Evolutionary conservation across 2,797 vertebrate species (phyloP), one percentile per base, ranked within the genome.

Genomic region (Parotocinclus haroldoi): DNA sequence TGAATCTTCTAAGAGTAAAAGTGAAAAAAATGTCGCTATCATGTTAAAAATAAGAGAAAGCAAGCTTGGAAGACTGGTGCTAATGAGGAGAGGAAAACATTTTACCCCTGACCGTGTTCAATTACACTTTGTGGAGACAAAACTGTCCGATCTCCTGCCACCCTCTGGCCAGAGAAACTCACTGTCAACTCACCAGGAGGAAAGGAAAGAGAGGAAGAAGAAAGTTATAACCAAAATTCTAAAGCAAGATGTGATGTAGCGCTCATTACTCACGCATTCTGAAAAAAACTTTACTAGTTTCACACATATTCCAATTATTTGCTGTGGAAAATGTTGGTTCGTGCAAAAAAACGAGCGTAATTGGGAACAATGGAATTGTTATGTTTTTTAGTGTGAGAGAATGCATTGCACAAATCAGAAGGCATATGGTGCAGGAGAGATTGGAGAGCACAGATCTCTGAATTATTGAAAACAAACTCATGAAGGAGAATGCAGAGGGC

Each of bases 111-210:
- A 8, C 40, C 48, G 50, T 27, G 37, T 46, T 62, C 11, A 58
- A 40, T 17, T 37, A 27, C 44, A 51, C 16, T 19, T 38, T 66
- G 39, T 9, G 44, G 9, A 52, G 40, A 27, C 9, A 42, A 66
- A 62, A 54, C 37, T 38, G 16, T n/a, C 58, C 13, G 66, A 45
- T 27, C 18, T 68, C 46, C 64, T 71, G 51, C 60, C 56, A 64
- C 36, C 40, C 57, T 61, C 63, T 71, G 68, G 71, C 10, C 39
- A 45, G 18, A 8, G 46, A 40, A 19, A 73, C 52, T 45, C 42
- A 64, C 12, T 68, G 14, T 50, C 40, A 27, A 5, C 27, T 27
- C 27, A 27, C 27, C 27, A 27, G 2, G 27, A 27, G 27, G 27
- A 27, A 27, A 27, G 27, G 27, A 27, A 27, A 27, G 27, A 27